These are phyloP conservation scores for Acheta domesticus DNA, from an alignment of 2,888 invertebrate genomes.

Conservation along the genomic window DNA sequence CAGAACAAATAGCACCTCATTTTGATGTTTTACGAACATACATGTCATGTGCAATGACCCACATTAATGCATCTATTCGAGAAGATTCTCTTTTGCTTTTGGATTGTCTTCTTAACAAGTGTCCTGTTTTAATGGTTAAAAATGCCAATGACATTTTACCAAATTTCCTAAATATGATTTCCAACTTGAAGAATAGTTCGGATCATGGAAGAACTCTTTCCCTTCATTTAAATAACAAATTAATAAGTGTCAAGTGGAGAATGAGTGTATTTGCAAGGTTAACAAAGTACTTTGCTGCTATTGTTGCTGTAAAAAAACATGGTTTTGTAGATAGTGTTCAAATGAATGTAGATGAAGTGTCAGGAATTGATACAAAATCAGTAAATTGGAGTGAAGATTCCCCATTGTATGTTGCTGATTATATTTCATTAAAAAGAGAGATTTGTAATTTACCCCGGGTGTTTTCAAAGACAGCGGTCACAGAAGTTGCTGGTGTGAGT, in stretches of 20 bases:
- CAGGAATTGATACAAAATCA: neutral
- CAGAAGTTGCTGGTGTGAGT: neutral
- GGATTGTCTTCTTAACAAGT: slow-evolving; percentile 68
- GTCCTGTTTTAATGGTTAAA: slow-evolving; percentile 62
- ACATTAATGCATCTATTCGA: slow-evolving; percentile 74
- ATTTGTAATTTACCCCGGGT: neutral
- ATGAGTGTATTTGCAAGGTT: slow-evolving; percentile 61
- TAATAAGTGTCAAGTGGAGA: slow-evolving; percentile 75
- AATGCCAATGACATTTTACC: slow-evolving; percentile 69
- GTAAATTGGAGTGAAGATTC: slow-evolving; percentile 42
- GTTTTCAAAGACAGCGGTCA: neutral
- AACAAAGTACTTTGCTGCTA: slow-evolving; percentile 56
- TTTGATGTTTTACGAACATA: slow-evolving; percentile 74
- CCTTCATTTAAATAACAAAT: slow-evolving; percentile 66
- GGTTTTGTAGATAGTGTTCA: slow-evolving; percentile 48
- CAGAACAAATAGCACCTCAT: slow-evolving; percentile 55
- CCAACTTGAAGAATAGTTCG: slow-evolving; percentile 63
- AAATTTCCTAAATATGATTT: slow-evolving; percentile 82
- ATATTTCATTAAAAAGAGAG: neutral
- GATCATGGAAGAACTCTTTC: slow-evolving; percentile 65
- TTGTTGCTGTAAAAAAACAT: slow-evolving; percentile 44
- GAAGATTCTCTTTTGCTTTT: slow-evolving; percentile 78
- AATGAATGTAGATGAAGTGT: slow-evolving; percentile 38
- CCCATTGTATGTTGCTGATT: slow-evolving; percentile 47
- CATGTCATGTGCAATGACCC: slow-evolving; percentile 85